Evolutionary conservation across 2,797 vertebrate species (phyloP).

Genomic region (Sebastes ruberrimus): DNA sequence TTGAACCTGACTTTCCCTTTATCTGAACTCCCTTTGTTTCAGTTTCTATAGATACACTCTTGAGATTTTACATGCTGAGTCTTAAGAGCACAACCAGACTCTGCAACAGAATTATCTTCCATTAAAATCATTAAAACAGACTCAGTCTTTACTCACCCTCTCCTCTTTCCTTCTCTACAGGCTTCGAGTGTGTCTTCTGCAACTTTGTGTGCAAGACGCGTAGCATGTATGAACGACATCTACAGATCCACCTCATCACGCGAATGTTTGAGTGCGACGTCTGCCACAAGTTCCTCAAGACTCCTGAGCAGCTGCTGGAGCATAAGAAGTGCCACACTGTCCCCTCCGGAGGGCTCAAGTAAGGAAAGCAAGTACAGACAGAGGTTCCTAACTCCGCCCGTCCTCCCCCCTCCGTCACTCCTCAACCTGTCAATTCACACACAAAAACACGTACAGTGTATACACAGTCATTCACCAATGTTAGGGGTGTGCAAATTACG

Average conservation of each 20-base stretch:
- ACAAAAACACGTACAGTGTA: conserved; percentile 11
- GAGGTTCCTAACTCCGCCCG: conserved; percentile 76
- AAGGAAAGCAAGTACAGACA: conserved; percentile 99
- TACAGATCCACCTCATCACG: conserved; percentile 99
- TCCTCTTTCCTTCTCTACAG: conserved; percentile 75
- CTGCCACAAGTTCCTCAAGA: conserved; percentile 99
- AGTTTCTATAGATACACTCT: background rate
- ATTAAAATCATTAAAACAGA: background rate
- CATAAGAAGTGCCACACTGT: conserved; percentile 99
- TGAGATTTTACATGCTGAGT: background rate
- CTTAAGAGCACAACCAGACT: background rate
- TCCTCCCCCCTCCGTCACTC: conserved; percentile 41
- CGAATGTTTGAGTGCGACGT: conserved; percentile 99
- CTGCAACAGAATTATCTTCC: background rate
- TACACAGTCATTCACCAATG: background rate
- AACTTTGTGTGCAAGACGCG: conserved; percentile 99
- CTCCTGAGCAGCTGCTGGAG: conserved; percentile 98
- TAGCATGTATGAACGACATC: conserved; percentile 97
- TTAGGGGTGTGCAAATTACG: conserved; percentile 10
- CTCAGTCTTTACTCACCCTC: background rate
- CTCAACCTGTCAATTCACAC: conserved; percentile 42
- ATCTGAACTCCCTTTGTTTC: background rate
- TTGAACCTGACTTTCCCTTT: background rate
- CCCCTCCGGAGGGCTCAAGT: conserved; percentile 99
- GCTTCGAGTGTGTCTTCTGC: conserved; percentile 99